Evolutionary conservation across 2,113 vertebrate genomes (phyloP).

Genomic region (Varanus komodoensis): DNA sequence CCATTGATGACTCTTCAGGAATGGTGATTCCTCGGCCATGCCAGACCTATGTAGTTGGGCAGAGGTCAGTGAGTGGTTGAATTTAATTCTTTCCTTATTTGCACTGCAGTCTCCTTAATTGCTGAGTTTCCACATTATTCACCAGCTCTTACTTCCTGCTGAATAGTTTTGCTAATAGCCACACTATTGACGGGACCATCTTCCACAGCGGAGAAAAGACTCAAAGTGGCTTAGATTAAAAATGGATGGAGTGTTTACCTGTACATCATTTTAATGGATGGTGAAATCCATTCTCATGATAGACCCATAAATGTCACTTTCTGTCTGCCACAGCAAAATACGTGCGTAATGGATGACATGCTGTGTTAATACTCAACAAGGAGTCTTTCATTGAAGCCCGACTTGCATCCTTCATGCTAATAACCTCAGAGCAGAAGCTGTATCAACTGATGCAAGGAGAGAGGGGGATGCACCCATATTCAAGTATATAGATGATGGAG

Average conservation of each 20-base stretch:
- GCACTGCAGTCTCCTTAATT: conserved; percentile 63
- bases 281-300: conserved; percentile 85
- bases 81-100: conserved; percentile 42
- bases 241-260: conserved; percentile 82
- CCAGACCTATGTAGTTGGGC: background rate
- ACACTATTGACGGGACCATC: conserved; percentile 68
- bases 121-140: conserved; percentile 52
- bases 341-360: conserved; percentile 72
- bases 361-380: conserved; percentile 73
- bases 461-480: background rate
- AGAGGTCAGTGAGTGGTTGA: conserved; percentile 11
- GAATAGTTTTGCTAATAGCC: conserved; percentile 67
- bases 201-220: conserved; percentile 58
- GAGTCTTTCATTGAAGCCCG: conserved; percentile 66
- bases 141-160: conserved; percentile 51
- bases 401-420: conserved; percentile 61
- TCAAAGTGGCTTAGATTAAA: conserved; percentile 73
- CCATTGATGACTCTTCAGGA: background rate
- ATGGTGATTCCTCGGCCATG: background rate
- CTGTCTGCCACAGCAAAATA: conserved; percentile 76
- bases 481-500: background rate
- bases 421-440: conserved; percentile 60
- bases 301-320: conserved; percentile 83
- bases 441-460: conserved; percentile 51
- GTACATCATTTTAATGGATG: conserved; percentile 81